These are phyloP conservation scores for Pedetes capensis DNA, from an alignment of 2,113 vertebrate species.

Conservation along the genomic window DNA sequence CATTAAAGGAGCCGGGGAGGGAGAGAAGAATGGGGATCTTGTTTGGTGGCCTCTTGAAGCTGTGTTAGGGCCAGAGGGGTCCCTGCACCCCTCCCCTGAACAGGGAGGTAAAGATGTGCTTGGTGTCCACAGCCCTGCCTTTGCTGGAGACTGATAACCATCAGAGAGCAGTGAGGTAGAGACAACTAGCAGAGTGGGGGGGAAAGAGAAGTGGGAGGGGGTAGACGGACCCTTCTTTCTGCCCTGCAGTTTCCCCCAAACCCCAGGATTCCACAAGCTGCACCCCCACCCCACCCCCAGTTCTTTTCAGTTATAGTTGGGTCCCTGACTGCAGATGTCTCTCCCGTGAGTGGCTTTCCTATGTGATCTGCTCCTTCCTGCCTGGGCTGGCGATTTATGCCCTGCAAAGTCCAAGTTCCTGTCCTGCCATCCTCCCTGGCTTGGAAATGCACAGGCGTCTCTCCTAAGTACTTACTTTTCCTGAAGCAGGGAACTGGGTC, in stretches of 20 bases:
- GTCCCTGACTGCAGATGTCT: not conserved
- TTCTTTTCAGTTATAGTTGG: slow-evolving; percentile 6
- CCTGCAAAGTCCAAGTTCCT: not conserved
- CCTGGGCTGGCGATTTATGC: not conserved
- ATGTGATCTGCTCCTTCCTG: slow-evolving; percentile 49
- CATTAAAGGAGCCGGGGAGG: not conserved
- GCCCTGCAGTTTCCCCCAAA: not conserved
- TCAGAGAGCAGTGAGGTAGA: slow-evolving; percentile 42
- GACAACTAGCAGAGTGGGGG: slow-evolving; percentile 55
- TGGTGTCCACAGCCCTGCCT: not conserved
- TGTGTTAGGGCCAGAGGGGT: not conserved
- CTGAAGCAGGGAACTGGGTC: slow-evolving; percentile 21
- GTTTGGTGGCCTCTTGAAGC: not conserved
- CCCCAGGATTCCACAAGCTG: not conserved
- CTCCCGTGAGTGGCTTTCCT: not conserved
- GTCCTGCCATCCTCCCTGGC: not conserved
- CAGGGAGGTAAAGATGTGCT: slow-evolving; percentile 59
- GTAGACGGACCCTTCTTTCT: slow-evolving; percentile 41
- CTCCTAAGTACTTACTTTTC: slow-evolving; percentile 75
- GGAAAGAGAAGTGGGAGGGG: slow-evolving; percentile 52
- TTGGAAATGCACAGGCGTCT: slow-evolving; percentile 64
- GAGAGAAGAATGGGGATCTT: not conserved
- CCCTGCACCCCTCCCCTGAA: not conserved
- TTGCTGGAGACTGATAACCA: slow-evolving; percentile 71
- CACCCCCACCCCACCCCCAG: not conserved